Evolutionary conservation across 2,797 vertebrate genomes (phyloP), one percentile per base, ranked within the genome.

Genomic region (Taenioides sp.): DNA sequence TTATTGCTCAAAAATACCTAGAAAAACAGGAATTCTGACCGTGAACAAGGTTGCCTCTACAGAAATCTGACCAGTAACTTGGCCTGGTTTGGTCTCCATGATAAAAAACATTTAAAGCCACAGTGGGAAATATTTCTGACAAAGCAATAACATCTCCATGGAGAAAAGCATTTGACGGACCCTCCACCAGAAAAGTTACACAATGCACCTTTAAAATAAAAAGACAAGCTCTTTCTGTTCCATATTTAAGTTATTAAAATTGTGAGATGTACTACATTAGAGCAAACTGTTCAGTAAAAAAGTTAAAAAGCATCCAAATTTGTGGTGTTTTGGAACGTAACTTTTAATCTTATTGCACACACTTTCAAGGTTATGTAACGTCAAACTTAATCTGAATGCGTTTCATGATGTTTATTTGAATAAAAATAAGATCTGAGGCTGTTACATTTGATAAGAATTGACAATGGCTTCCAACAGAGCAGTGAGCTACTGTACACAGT

Each of bases 401-500:
- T 28, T 17, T 60, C 16, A 31, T 14, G 1, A 2, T 65, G n/a
- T 7, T 75, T 47, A 67, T 71, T 27, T 65, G 31, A 65, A 63
- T 11, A 3, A 16, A 64, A 50, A 20, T 14, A 22, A 40, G 20
- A 63, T 14, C 14, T n/a, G 43, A 66, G 62, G 20, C 58, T 25
- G 2, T 70, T 65, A 64, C 75, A 72, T 76, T 22, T 76, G 43
- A 59, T 77, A 62, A 73, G 12, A 72, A 52, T 20, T 70, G 28
- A 47, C 70, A 69, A 52, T 73, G 31, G 43, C n/a, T 37, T 14
- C 28, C 49, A 23, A 70, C 71, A 72, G 69, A 61, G 68, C 12
- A 11, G 57, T 43, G 64, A 27, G 57, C 63, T 59, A 65, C 70
- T 55, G 1, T 50, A 63, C n/a, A 50, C 67, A 61, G 69, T 66